Conservation (phyloP, 2,888 invertebrate genomes). For the Ptilodon capucinus region DNA sequence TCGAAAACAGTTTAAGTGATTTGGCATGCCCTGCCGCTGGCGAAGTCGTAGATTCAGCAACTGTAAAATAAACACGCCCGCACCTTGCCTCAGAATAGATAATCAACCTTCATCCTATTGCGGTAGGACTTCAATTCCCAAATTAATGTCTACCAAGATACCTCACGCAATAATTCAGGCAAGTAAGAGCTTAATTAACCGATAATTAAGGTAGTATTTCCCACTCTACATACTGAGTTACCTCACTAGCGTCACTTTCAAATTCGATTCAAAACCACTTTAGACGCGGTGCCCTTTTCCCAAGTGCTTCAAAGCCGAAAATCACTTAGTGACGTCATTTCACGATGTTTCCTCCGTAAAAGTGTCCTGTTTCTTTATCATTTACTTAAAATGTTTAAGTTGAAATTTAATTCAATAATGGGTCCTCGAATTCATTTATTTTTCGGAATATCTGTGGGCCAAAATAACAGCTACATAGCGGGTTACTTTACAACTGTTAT, state of each 20-base stretch:
- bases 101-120: too few relatives aligned
- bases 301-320: constrained; percentile 9
- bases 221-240: constrained; percentile 21
- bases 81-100: too few relatives aligned
- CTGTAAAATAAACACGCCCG: too few relatives aligned
- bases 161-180: neutral
- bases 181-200: neutral
- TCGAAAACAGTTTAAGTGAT: too few relatives aligned
- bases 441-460: too few relatives aligned
- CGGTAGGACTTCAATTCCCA: too few relatives aligned
- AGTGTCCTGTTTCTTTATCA: neutral
- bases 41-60: too few relatives aligned
- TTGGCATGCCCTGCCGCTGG: too few relatives aligned
- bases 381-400: too few relatives aligned
- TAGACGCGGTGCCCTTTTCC: constrained; percentile 9
- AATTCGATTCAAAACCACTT: constrained; percentile 35
- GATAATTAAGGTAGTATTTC: constrained; percentile 3
- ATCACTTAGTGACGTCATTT: neutral
- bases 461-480: too few relatives aligned
- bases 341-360: neutral
- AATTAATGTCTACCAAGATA: neutral
- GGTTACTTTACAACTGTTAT: too few relatives aligned
- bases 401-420: neutral
- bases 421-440: too few relatives aligned
- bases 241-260: constrained; percentile 21